Conservation (phyloP, 2,797 vertebrate genomes). For the Apogon talboti region DNA sequence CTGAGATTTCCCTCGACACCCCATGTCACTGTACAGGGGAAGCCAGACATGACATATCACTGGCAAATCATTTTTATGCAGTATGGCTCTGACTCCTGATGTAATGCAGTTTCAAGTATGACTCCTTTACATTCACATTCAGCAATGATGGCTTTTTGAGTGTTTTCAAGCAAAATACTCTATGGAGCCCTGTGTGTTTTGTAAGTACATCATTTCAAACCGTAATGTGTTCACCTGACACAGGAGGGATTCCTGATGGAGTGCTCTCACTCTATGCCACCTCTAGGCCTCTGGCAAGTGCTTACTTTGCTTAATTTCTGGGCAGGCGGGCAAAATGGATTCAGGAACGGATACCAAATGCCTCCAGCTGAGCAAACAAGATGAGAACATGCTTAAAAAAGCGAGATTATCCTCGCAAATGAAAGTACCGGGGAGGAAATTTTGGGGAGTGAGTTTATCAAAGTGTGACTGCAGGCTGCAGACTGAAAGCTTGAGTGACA, state of each 20-base stretch:
- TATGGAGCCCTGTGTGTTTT: conserved; percentile 9
- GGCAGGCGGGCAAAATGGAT: conserved; percentile 45
- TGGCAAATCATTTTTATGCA: conserved; percentile 2
- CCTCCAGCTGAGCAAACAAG: conserved; percentile 72
- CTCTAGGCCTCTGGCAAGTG: conserved; percentile 48
- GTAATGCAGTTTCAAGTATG: conserved; percentile 23
- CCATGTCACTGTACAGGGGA: conserved; percentile 7
- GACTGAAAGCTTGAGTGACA: conserved; percentile 74
- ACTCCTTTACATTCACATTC: conserved; percentile 26
- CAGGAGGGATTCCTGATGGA: conserved; percentile 25
- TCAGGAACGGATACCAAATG: conserved; percentile 59
- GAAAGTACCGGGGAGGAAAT: too few species aligned
- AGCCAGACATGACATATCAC: conserved; percentile 27
- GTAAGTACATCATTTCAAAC: conserved; percentile 35
- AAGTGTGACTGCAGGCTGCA: conserved; percentile 71
- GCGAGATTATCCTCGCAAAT: conserved; percentile 49
- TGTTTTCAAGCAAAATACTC: conserved; percentile 6
- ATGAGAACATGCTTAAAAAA: conserved; percentile 42
- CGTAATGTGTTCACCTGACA: conserved; percentile 21
- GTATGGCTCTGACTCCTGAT: conserved; percentile 10
- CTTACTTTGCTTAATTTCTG: conserved; percentile 62
- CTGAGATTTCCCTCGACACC: conserved; percentile 60
- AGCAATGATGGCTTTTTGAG: conserved; percentile 11
- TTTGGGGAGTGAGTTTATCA: conserved; percentile 69
- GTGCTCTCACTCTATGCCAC: conserved; percentile 16